phyloP scores from a whole-genome alignment of 2,888 invertebrate genomes.

The Limnephilus marmoratus region DNA sequence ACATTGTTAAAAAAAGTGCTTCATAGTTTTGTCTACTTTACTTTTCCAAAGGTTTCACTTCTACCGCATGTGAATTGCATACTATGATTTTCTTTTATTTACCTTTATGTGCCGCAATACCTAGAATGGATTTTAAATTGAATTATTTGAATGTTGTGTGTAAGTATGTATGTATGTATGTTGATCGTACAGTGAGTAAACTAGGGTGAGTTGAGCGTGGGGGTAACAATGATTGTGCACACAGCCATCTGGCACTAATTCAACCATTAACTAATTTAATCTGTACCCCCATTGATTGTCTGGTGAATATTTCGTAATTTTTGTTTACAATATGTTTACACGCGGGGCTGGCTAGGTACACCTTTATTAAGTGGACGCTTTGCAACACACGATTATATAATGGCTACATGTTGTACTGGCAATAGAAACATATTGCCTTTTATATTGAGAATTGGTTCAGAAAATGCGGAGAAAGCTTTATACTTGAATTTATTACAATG shows the following conservation, averaged over 20 bases:
- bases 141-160: not conserved
- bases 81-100: too few species aligned
- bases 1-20: too few species aligned
- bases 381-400: constrained; percentile 25
- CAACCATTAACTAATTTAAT: constrained; percentile 65
- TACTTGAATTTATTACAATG: not conserved
- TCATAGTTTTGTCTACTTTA: too few species aligned
- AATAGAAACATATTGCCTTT: constrained; percentile 14
- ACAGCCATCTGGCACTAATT: constrained; percentile 65
- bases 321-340: constrained; percentile 62
- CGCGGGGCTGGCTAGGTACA: constrained; percentile 43
- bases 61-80: too few species aligned
- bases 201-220: constrained; percentile 31
- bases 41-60: too few species aligned
- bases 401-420: not conserved
- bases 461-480: not conserved
- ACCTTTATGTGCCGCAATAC: not conserved
- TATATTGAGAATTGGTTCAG: constrained; percentile 2
- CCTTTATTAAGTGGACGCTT: constrained; percentile 19
- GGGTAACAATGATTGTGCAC: constrained; percentile 53
- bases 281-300: constrained; percentile 61
- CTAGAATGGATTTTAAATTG: not conserved
- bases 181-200: not conserved
- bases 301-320: constrained; percentile 61
- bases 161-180: not conserved